Base-by-base conservation (phyloP, 2,888 invertebrate genomes). In the Rutpela maculata region DNA sequence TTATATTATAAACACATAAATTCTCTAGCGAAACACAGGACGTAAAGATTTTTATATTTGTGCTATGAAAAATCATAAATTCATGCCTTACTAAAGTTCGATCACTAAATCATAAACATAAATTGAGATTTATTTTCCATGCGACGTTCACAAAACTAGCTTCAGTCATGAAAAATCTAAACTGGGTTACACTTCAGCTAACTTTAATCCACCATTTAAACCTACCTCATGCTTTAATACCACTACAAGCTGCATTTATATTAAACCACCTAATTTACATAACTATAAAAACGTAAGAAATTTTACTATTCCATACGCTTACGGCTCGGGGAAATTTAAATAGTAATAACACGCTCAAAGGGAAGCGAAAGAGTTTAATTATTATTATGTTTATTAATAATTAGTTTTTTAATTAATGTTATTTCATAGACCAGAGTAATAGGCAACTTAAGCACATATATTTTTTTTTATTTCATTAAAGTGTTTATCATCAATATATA, bases 91-190 rank as follows among this genome's bases (percentile, higher is more conserved):
- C 43, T 15, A 55, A 67, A 76, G 65, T 76, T 78, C 78, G 76
- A 78, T 63, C 76, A 60, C 50, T 71, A 74, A 76, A 79, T 79
- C 78, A 79, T 66, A 74, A 76, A 71, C 76, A 74, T 75, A 79
- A 76, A 79, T 76, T 76, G 76, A 76, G 78, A 79, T 76, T 75
- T 76, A 79, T 76, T 79, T 56, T 73, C 55, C 43, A 55, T n/a
- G 38, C 50, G 67, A 67, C 67, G 17, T 22, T 19, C 57, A 31
- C 68, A 18, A 68, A 68, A 68, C 65, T 68, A 55, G 68, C 35
- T 68, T 31, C 57, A 68, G 31, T 17, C 68, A 57, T 68, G 68
- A 68, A 68, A 68, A 68, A 68, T 68, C 68, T 35, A 26, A 68
- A 56, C 68, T 57, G 31, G 68, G 68, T 68, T 56, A 68, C 68